These are phyloP conservation scores for Ceratina australensis DNA, from an alignment of 1,140 invertebrate genomes.

Conservation along the genomic window DNA sequence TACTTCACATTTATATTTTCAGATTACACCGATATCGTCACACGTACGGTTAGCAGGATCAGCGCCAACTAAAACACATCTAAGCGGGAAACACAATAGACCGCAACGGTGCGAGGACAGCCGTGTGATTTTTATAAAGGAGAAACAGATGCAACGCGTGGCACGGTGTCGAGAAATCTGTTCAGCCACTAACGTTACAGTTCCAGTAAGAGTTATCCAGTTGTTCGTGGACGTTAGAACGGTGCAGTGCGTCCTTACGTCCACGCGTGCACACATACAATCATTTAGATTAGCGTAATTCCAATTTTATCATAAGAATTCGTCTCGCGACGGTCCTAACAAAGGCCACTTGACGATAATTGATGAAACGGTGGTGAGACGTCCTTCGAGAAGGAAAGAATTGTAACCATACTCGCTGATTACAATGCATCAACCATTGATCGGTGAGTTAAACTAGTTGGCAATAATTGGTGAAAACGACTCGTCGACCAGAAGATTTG, in stretches of 20 bases:
- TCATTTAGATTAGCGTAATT: not conserved
- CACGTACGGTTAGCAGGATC: not conserved
- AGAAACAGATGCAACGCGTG: slow-evolving; percentile 13
- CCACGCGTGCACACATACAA: not conserved
- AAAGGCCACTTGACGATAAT: slow-evolving; percentile 3
- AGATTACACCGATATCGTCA: not conserved
- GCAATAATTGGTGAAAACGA: too few species aligned
- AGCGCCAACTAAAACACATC: not conserved
- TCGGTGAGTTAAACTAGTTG: too few species aligned
- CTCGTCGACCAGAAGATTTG: too few species aligned
- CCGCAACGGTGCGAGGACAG: slow-evolving; percentile 3
- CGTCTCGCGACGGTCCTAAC: not conserved
- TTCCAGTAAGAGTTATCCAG: slow-evolving; percentile 25
- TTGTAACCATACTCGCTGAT: too few species aligned
- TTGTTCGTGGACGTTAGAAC: slow-evolving; percentile 26
- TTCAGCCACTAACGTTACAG: not conserved
- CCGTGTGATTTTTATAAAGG: slow-evolving; percentile 26
- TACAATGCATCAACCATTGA: too few species aligned
- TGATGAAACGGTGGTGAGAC: not conserved
- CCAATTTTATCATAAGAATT: not conserved
- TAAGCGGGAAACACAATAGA: not conserved
- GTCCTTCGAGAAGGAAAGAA: too few species aligned
- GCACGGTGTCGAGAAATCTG: slow-evolving; percentile 9
- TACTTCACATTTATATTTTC: not conserved
- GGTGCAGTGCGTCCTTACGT: slow-evolving; percentile 2